Evolutionary conservation across 2,797 vertebrate genomes (phyloP).

Genomic region (Cynodonichthys magdalenae): DNA sequence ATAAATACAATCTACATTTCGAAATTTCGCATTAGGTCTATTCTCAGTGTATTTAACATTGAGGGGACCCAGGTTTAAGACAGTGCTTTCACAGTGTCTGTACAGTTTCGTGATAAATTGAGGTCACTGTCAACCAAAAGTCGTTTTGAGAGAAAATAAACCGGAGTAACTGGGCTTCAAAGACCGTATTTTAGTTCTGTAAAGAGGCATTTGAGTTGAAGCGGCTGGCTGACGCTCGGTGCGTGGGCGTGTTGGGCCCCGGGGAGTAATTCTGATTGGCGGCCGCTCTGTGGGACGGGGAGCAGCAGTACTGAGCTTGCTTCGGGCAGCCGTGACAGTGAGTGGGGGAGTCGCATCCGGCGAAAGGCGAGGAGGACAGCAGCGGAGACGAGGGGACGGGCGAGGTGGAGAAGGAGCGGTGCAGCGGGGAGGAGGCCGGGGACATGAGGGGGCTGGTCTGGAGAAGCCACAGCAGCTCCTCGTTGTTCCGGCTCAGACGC

Average conservation of each 20-base stretch:
- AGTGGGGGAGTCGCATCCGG: slow-evolving; percentile 67
- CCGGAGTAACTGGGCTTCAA: not conserved
- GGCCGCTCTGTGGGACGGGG: slow-evolving; percentile 66
- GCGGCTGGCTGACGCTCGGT: slow-evolving; percentile 59
- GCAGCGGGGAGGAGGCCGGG: slow-evolving; percentile 85
- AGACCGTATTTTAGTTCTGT: slow-evolving; percentile 65
- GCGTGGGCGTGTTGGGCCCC: slow-evolving; percentile 69
- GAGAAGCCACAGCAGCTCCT: slow-evolving; percentile 97
- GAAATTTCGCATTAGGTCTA: slow-evolving; percentile 18
- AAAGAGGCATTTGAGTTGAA: slow-evolving; percentile 67
- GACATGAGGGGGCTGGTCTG: slow-evolving; percentile 93
- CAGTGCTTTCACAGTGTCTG: slow-evolving; percentile 21
- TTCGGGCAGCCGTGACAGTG: slow-evolving; percentile 70
- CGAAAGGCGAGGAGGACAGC: slow-evolving; percentile 67
- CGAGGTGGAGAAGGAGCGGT: slow-evolving; percentile 83
- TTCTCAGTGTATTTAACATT: slow-evolving; percentile 10
- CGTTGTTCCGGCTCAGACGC: slow-evolving; percentile 92
- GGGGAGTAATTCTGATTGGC: slow-evolving; percentile 73
- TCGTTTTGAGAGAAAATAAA: slow-evolving; percentile 2
- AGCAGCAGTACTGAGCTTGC: slow-evolving; percentile 68
- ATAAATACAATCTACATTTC: slow-evolving; percentile 59
- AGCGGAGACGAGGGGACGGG: slow-evolving; percentile 73
- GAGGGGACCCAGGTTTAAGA: slow-evolving; percentile 9
- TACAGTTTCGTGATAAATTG: not conserved
- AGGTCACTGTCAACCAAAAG: not conserved